Base-by-base conservation (phyloP, 2,797 vertebrate genomes). In the Melanotaenia nigrans region DNA sequence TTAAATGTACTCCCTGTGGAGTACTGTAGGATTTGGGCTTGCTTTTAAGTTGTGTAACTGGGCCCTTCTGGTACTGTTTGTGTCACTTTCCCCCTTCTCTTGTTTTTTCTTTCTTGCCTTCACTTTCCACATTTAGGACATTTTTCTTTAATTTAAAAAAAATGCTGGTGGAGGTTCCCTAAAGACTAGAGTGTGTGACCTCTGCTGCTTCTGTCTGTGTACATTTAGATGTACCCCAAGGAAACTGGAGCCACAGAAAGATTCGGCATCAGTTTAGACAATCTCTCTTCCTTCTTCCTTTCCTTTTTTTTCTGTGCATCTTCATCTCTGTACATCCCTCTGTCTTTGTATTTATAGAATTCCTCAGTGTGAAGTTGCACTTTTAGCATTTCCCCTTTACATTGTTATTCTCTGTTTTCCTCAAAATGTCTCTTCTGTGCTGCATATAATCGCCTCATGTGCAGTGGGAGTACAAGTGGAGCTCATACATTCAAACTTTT, bases 401-500 rank as follows among this genome's bases (percentile, higher is more conserved):
- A 61, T 75, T 83, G 71, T 85, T 79, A 74, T 82, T 58, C 68
- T 64, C 18, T 38, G 60, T 79, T 77, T 30, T 62, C 72, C 47
- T 70, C 54, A 13, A 49, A 71, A 77, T 80, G 54, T 55, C 24
- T 82, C 61, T 71, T 65, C 69, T 42, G 56, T 11, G 45, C 42
- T 71, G 66, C 74, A 65, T 60, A 72, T 82, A 65, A 79, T 84
- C 51, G 67, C 65, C 63, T 78, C 45, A 3, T 66, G 77, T 85
- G 67, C 79, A 65, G 25, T 42, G 73, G 77, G 83, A 77, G 60
- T 73, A 69, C 75, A 68, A 61, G 71, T 71, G 64, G 40, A 85
- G 69, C 77, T 80, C 45, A 57, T 71, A 73, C 76, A 66, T 85
- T 85, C 65, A 84, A 77, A 83, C 66, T 65, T 79, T 54, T 77